Conservation (phyloP, 2,797 vertebrate genomes). For the Argya squamiceps region DNA sequence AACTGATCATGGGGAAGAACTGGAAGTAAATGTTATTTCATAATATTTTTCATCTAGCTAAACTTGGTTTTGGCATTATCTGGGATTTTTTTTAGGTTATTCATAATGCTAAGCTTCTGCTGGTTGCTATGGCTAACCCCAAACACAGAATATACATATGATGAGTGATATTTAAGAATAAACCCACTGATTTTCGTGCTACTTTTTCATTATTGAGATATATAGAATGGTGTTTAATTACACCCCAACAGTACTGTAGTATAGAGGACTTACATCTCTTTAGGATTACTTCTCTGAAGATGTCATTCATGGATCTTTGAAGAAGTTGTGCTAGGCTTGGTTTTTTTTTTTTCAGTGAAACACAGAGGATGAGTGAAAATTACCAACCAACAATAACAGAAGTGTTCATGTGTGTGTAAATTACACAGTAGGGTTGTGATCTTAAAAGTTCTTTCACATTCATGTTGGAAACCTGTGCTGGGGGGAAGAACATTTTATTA, state of each 20-base stretch:
- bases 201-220: neutral
- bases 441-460: neutral
- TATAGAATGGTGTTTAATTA: neutral
- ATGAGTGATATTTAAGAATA: neutral
- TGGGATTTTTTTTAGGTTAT: neutral
- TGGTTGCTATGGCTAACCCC: neutral
- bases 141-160: neutral
- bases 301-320: neutral
- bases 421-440: neutral
- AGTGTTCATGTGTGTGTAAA: accelerated
- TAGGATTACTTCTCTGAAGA: neutral
- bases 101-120: neutral
- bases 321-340: neutral
- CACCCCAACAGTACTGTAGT: neutral
- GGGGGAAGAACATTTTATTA: neutral
- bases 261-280: neutral
- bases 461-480: accelerated
- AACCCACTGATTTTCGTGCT: neutral
- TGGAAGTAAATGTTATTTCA: neutral
- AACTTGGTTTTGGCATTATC: neutral
- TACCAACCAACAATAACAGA: neutral
- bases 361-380: neutral
- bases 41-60: neutral
- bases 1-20: neutral
- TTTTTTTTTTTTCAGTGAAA: neutral